Evolutionary conservation across 2,113 vertebrate species (phyloP).

Genomic region (Cathartes aura): DNA sequence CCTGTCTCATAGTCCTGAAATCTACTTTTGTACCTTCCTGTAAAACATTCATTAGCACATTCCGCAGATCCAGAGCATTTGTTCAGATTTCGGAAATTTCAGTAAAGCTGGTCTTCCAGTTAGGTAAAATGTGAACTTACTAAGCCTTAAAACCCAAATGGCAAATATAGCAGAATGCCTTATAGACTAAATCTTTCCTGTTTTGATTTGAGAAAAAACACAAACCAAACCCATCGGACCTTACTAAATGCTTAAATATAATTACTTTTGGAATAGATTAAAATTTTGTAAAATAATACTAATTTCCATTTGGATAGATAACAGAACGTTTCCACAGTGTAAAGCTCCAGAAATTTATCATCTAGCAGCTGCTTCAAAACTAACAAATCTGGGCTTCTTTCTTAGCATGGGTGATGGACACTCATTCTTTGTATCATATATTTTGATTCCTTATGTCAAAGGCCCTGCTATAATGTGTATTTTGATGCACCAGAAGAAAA

Average conservation of each 20-base stretch:
- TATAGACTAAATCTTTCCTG: background rate
- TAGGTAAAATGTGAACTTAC: background rate
- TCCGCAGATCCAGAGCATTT: background rate
- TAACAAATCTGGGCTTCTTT: background rate
- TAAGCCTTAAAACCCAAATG: background rate
- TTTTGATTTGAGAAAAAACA: background rate
- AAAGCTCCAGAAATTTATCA: background rate
- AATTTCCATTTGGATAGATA: background rate
- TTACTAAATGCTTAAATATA: background rate
- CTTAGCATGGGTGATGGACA: background rate
- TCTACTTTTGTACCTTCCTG: background rate
- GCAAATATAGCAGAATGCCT: background rate
- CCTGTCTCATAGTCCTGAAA: background rate
- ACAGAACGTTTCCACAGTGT: background rate
- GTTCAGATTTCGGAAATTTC: background rate
- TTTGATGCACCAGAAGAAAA: background rate
- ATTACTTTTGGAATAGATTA: background rate
- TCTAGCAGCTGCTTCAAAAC: background rate
- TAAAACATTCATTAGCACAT: background rate
- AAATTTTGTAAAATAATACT: background rate
- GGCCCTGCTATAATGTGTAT: background rate
- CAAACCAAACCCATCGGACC: background rate
- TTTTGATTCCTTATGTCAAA: background rate
- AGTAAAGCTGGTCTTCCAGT: background rate
- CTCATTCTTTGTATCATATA: background rate